These are phyloP conservation scores for Ataeniobius toweri DNA, from an alignment of 2,797 vertebrate species.

Conservation along the genomic window DNA sequence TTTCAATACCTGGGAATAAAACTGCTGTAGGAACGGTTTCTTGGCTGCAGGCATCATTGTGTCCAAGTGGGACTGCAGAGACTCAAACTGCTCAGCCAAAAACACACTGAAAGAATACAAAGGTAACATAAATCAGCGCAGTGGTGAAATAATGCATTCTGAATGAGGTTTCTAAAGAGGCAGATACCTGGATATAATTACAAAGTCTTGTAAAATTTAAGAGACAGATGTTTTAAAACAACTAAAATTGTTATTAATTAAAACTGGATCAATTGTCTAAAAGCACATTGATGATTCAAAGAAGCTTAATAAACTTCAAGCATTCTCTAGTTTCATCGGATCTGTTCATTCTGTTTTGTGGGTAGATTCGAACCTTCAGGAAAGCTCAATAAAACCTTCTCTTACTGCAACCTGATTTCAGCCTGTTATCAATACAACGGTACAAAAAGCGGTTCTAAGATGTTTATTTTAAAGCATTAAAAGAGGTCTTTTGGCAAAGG, in stretches of 20 bases:
- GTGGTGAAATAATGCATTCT: not conserved
- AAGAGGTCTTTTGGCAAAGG: too few species aligned
- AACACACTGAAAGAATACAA: constrained; percentile 85
- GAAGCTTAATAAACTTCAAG: not conserved
- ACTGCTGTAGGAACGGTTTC: constrained; percentile 98
- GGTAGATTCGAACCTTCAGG: not conserved
- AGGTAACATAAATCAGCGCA: not conserved
- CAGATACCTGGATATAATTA: constrained; percentile 7
- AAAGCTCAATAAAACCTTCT: not conserved
- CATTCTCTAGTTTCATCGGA: not conserved
- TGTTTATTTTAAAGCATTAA: too few species aligned
- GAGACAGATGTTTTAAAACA: constrained; percentile 4
- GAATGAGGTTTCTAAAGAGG: not conserved
- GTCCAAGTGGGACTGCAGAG: constrained; percentile 95
- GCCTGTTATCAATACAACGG: not conserved
- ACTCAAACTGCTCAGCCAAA: constrained; percentile 97
- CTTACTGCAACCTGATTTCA: not conserved
- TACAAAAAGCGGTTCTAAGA: not conserved
- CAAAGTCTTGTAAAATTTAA: not conserved
- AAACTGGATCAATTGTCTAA: constrained; percentile 5
- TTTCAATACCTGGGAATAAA: constrained; percentile 93
- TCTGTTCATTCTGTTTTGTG: not conserved
- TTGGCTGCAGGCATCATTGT: constrained; percentile 97
- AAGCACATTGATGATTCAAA: not conserved
- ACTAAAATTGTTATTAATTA: constrained; percentile 5